Evolutionary conservation across 2,113 vertebrate genomes (phyloP).

Genomic region (Asarcornis scutulata): DNA sequence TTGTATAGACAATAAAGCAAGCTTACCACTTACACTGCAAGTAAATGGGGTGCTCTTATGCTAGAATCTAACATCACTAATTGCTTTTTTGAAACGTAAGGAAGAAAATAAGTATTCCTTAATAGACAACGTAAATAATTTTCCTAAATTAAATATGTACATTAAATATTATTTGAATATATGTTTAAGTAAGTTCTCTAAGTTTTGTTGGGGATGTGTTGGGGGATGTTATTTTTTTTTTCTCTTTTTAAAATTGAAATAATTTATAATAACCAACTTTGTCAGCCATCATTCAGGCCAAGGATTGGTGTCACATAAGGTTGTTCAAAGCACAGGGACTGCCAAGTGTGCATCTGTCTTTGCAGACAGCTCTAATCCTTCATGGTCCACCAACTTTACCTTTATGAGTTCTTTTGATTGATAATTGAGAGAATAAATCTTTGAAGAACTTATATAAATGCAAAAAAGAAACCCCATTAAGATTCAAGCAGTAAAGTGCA

Average conservation of each 20-base stretch:
- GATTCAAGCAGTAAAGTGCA: slow-evolving; percentile 59
- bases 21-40: neutral
- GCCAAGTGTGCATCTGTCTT: slow-evolving; percentile 41
- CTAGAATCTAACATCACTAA: neutral
- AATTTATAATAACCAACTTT: neutral
- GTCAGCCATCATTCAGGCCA: neutral
- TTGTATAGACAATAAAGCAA: neutral
- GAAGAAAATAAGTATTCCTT: neutral
- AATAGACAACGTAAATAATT: neutral
- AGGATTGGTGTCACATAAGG: neutral
- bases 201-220: neutral
- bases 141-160: neutral
- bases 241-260: neutral
- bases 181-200: neutral
- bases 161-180: neutral
- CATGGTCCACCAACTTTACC: slow-evolving; percentile 38
- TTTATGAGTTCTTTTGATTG: slow-evolving; percentile 74
- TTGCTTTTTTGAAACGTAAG: neutral
- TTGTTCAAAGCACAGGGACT: neutral
- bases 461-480: slow-evolving; percentile 54
- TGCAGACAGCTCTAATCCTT: slow-evolving; percentile 64
- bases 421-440: slow-evolving; percentile 77
- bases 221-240: neutral
- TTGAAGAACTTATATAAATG: slow-evolving; percentile 69
- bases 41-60: neutral